Evolutionary conservation across 2,797 vertebrate species (phyloP).

Genomic region (Odontamblyopus rebecca): DNA sequence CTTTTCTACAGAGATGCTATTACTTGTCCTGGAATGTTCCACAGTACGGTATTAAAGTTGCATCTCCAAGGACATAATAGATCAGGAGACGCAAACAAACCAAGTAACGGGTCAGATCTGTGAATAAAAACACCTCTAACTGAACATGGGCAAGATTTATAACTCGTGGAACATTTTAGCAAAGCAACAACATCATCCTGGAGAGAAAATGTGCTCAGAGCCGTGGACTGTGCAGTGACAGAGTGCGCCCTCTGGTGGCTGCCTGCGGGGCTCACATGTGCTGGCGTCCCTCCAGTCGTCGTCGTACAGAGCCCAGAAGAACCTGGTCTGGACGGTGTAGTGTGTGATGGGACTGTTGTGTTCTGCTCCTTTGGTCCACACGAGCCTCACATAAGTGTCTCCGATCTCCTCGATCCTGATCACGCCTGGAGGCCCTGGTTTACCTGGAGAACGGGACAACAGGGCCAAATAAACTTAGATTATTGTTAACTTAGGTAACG

Average conservation of each 20-base stretch:
- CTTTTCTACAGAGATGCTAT: not conserved
- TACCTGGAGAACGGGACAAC: conserved; percentile 37
- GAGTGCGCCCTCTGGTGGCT: conserved; percentile 35
- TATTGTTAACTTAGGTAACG: too few relatives aligned
- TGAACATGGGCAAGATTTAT: not conserved
- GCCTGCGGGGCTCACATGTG: conserved; percentile 80
- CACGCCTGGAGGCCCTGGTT: conserved; percentile 88
- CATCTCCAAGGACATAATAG: not conserved
- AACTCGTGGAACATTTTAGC: not conserved
- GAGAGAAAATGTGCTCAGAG: not conserved
- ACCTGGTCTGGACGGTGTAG: conserved; percentile 89
- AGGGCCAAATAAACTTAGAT: not conserved
- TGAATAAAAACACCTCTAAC: not conserved
- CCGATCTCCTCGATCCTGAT: conserved; percentile 88
- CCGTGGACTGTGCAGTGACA: not conserved
- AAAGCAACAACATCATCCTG: not conserved
- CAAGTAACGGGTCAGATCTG: not conserved
- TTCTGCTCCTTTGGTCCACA: conserved; percentile 90
- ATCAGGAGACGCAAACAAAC: not conserved
- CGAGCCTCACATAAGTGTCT: conserved; percentile 87
- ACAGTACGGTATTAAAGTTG: not conserved
- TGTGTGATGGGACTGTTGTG: conserved; percentile 92
- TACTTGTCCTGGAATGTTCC: not conserved
- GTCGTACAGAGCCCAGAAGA: conserved; percentile 79
- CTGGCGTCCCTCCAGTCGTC: conserved; percentile 93